phyloP scores from a whole-genome alignment of 2,113 vertebrate genomes.

The Podarcis muralis region DNA sequence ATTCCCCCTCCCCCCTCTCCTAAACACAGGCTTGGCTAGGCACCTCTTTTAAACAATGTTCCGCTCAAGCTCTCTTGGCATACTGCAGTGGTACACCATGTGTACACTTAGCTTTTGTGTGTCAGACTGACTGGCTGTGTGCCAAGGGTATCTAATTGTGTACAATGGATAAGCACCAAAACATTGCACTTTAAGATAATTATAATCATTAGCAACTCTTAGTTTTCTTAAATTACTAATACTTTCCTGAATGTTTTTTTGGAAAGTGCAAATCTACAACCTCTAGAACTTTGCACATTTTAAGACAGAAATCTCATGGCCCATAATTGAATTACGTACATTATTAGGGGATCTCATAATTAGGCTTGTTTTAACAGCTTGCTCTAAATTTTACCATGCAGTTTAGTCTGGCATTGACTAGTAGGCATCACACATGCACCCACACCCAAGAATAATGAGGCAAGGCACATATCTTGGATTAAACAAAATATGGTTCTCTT shows the following conservation, averaged over 20 bases:
- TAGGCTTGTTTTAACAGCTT: conserved; percentile 23
- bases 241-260: conserved; percentile 46
- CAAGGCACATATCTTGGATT: background rate
- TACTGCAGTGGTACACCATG: background rate
- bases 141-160: background rate
- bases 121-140: conserved; percentile 19
- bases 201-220: conserved; percentile 30
- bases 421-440: background rate
- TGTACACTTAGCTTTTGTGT: background rate
- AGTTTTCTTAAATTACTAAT: conserved; percentile 20
- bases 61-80: background rate
- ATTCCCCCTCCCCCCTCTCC: background rate
- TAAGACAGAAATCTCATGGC: background rate
- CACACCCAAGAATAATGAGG: background rate
- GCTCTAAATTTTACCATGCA: background rate
- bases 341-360: background rate
- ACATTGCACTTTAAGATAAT: conserved; percentile 18
- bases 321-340: background rate
- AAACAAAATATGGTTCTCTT: background rate
- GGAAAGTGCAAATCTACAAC: conserved; percentile 6
- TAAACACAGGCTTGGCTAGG: background rate
- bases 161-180: conserved; percentile 30
- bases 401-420: conserved; percentile 33
- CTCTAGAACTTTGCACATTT: conserved; percentile 6
- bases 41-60: background rate